Evolutionary conservation across 2,113 vertebrate species (phyloP).

Genomic region (Macquaria ambigua): DNA sequence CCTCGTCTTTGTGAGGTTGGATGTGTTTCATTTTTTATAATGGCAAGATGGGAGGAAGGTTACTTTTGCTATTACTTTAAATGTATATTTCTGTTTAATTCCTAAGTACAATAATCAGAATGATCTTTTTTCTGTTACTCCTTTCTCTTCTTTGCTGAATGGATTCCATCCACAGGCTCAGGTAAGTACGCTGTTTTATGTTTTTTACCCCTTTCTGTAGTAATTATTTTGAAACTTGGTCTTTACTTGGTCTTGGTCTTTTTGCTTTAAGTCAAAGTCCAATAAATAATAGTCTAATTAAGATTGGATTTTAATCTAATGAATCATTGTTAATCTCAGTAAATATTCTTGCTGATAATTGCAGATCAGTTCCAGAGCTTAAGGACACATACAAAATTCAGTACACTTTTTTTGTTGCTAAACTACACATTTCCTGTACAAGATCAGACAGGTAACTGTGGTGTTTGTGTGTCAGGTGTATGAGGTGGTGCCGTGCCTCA

Average conservation of each 20-base stretch:
- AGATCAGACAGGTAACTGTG: not conserved
- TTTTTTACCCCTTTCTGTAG: not conserved
- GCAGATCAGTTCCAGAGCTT: not conserved
- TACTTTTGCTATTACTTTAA: not conserved
- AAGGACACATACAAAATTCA: not conserved
- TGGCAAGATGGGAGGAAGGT: not conserved
- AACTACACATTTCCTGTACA: not conserved
- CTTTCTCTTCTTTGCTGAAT: constrained; percentile 23
- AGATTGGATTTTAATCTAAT: not conserved
- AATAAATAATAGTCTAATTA: not conserved
- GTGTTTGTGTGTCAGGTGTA: constrained; percentile 87
- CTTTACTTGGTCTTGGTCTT: no score
- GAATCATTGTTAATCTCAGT: not conserved
- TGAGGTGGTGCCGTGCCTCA: constrained; percentile 96
- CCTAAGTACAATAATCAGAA: constrained; percentile 5
- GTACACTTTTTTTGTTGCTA: not conserved
- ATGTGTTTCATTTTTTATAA: not conserved
- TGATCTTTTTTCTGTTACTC: constrained; percentile 3
- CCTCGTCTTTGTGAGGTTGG: not conserved
- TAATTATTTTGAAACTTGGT: not conserved
- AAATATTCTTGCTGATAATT: not conserved
- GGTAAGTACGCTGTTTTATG: constrained; percentile 53
- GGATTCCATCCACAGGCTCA: constrained; percentile 78
- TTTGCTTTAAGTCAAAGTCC: no score
- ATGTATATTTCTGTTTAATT: not conserved